Percentiles rank a stretch among this genome's conserved stretches.
Conservation (phyloP, 2,113 vertebrate genomes). For the Perognathus longimembris region DNA sequence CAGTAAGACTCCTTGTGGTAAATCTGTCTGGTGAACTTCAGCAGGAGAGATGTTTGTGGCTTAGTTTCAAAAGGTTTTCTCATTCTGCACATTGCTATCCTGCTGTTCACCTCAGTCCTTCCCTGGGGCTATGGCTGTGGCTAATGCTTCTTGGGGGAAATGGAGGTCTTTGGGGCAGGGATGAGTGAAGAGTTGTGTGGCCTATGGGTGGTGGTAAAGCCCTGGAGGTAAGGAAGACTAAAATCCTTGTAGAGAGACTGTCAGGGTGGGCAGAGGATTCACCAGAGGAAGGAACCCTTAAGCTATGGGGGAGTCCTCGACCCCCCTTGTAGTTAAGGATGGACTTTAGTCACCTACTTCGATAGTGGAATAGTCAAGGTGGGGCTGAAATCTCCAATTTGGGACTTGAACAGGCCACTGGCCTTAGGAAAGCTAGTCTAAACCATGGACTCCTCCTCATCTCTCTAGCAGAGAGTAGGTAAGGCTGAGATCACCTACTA, state of each 20-base stretch:
- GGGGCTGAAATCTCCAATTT: background rate
- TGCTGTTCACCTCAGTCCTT: conserved; percentile 9
- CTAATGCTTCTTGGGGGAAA: background rate
- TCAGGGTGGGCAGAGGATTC: background rate
- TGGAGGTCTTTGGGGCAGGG: background rate
- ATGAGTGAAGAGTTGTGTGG: background rate
- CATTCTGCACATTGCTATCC: conserved; percentile 30
- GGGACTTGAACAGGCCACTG: background rate
- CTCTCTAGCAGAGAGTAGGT: no score
- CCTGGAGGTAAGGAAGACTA: background rate
- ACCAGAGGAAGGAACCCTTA: background rate
- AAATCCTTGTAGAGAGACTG: background rate
- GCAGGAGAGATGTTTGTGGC: background rate
- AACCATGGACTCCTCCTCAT: no score
- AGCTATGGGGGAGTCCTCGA: background rate
- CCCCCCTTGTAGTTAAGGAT: background rate
- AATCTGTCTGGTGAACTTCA: background rate
- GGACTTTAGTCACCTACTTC: background rate
- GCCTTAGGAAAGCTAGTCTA: background rate
- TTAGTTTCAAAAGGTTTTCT: conserved; percentile 29
- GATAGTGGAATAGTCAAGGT: background rate
- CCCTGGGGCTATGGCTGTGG: background rate
- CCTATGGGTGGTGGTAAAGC: background rate
- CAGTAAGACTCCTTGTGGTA: background rate
- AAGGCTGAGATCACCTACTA: background rate